Evolutionary conservation across 2,113 vertebrate species (phyloP).

Genomic region (rat (Rattus norvegicus)): GRCr8 NC_086021.1:143991501-143992000

Average conservation of each 20-base stretch:
- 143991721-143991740: not conserved
- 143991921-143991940: not conserved
- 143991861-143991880: not conserved
- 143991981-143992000: not conserved
- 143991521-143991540: too few species aligned
- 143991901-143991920: not conserved
- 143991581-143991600: too few species aligned
- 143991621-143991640: too few species aligned
- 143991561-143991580: too few species aligned
- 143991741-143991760: not conserved
- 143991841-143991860: not conserved
- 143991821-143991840: not conserved
- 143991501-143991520: too few species aligned
- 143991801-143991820: not conserved
- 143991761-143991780: not conserved
- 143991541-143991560: too few species aligned
- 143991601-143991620: too few species aligned
- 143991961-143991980: not conserved
- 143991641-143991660: not conserved
- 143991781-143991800: not conserved
- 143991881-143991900: not conserved
- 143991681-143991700: accelerated
- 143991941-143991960: not conserved
- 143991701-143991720: not conserved
- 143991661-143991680: not conserved